Evolutionary conservation across 2,888 invertebrate genomes (phyloP).

Genomic region (Apotomis capreana): DNA sequence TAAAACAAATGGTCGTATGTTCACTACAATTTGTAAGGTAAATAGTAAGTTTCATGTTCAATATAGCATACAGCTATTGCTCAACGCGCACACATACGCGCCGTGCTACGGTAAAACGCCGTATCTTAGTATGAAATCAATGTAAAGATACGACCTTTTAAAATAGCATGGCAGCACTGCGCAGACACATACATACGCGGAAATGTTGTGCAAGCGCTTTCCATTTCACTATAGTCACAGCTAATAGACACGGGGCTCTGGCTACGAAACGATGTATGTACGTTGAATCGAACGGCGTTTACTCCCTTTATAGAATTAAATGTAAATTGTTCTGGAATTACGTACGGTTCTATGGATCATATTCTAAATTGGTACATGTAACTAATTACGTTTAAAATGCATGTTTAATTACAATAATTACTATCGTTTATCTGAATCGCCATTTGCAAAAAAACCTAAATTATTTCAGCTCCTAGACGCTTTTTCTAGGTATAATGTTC

Average conservation of each 20-base stretch:
- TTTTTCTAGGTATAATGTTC: not conserved
- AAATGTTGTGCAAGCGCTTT: conserved; percentile 79
- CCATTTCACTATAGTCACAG: conserved; percentile 69
- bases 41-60: conserved; percentile 20
- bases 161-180: not conserved
- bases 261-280: conserved; percentile 13
- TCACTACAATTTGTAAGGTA: no score
- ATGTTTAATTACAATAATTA: not conserved
- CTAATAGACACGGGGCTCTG: conserved; percentile 30
- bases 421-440: no score
- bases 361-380: not conserved
- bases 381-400: not conserved
- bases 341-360: not conserved
- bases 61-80: conserved; percentile 36
- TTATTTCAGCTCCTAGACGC: not conserved
- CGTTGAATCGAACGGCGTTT: conserved; percentile 3
- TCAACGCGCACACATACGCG: conserved; percentile 43
- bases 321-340: not conserved
- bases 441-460: no score
- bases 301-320: not conserved
- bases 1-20: no score
- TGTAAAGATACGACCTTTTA: no score
- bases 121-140: no score
- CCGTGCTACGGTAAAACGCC: no score
- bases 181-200: conserved; percentile 46